These are phyloP conservation scores for Heliconius hermathena DNA, from an alignment of 1,140 invertebrate species.

Conservation along the genomic window DNA sequence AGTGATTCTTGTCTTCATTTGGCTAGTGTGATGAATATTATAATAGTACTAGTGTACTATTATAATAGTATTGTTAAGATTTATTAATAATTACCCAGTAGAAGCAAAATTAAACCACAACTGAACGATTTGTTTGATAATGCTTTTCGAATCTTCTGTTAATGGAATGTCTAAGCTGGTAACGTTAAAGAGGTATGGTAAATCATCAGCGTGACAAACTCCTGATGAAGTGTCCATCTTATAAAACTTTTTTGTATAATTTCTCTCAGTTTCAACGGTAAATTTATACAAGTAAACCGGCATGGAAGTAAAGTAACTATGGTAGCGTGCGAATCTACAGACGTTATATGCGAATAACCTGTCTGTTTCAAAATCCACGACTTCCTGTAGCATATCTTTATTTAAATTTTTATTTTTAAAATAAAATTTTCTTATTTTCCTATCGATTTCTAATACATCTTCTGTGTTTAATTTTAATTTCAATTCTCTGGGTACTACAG, in stretches of 20 bases:
- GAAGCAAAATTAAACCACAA: constrained; percentile 68
- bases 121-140: constrained; percentile 56
- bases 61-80: background rate
- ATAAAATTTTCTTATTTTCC: constrained; percentile 60
- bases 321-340: constrained; percentile 60
- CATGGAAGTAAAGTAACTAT: constrained; percentile 41
- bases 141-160: constrained; percentile 53
- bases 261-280: constrained; percentile 65
- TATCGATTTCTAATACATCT: constrained; percentile 46
- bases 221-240: constrained; percentile 64
- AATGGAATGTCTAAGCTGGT: constrained; percentile 60
- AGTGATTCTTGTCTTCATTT: no score
- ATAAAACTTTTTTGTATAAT: constrained; percentile 62
- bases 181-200: constrained; percentile 67
- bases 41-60: no score
- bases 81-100: constrained; percentile 57
- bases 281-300: constrained; percentile 72
- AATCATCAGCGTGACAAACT: constrained; percentile 72
- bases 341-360: constrained; percentile 65
- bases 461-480: constrained; percentile 55
- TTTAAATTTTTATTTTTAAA: constrained; percentile 55
- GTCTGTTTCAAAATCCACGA: constrained; percentile 60
- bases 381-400: constrained; percentile 49
- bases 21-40: no score
- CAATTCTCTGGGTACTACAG: constrained; percentile 67